Evolutionary conservation across 2,113 vertebrate species (phyloP), one percentile per base, ranked within the genome.

Genomic region (Rhinolophus sinicus): DNA sequence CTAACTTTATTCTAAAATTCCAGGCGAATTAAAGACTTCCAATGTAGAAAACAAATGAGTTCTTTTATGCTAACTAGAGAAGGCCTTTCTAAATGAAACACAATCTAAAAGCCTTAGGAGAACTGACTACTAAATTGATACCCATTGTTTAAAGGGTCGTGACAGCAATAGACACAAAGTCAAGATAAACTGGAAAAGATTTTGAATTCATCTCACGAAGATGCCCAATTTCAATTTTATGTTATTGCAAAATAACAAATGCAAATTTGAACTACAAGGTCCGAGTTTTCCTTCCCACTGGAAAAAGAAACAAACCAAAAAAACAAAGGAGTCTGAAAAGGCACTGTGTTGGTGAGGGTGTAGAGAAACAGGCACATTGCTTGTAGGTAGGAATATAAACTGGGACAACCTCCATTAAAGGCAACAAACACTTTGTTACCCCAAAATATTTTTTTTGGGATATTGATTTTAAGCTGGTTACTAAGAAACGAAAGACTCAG

Each of bases 1-100:
- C 67, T 89, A 78, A 72, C 30, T 40, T 92, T 77, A 86, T 35
- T 87, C 35, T 76, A 92, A 69, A 89, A 77, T 78, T 86, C 72
- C 26, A 35, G 38, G 52, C 18, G 40, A 50, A 93, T 54, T 65
- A 88, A 73, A 81, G n/a, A 56, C 50, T 89, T 75, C 33, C 56
- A 78, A 58, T 35, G 50, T 62, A 35, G 28, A 24, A 88, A 33
- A 60, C 3, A 62, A 40, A 38, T n/a, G 2, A 81, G 26, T 67
- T 87, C 11, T 73, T 78, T 76, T 72, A 58, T 73, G 24, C 21
- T 33, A 54, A 50, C 38, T 50, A 14, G 30, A 77, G 35, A 92
- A 77, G 69, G 44, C 33, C 50, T 85, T 84, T 87, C 28, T 38
- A 67, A 87, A 44, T 56, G 26, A 88, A 33, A 88, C 52, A 28